These are phyloP conservation scores for Dysidea cf. avara DNA, from an alignment of 37 sponge, comb jelly and placozoan species.

Conservation along the genomic window DNA sequence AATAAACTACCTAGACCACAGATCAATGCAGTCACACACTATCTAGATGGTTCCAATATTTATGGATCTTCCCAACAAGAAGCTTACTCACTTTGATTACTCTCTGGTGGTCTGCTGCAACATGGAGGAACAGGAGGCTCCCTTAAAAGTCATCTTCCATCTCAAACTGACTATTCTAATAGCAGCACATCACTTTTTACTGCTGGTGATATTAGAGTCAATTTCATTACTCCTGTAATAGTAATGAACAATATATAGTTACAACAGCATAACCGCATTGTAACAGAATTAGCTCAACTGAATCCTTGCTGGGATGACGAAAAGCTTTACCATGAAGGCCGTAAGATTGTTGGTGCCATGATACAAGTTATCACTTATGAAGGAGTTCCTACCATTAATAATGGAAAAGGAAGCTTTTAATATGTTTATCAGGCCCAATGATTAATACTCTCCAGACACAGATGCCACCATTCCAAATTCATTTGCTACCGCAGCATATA, in stretches of 20 bases:
- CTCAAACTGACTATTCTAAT: slow-evolving; percentile 27
- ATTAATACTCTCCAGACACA: slow-evolving; percentile 60
- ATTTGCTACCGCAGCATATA: slow-evolving; percentile 54
- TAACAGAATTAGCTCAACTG: slow-evolving; percentile 43
- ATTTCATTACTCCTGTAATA: slow-evolving; percentile 76
- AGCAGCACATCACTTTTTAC: slow-evolving; percentile 55
- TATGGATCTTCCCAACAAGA: slow-evolving; percentile 71
- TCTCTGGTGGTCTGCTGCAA: slow-evolving; percentile 48
- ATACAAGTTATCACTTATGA: slow-evolving; percentile 66
- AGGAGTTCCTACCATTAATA: slow-evolving; percentile 66
- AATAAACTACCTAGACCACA: slow-evolving; percentile 48
- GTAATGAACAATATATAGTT: slow-evolving; percentile 95
- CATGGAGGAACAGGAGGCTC: slow-evolving; percentile 33
- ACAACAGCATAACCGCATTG: slow-evolving; percentile 95
- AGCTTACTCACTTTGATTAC: no score
- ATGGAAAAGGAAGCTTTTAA: slow-evolving; percentile 35
- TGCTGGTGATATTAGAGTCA: slow-evolving; percentile 81
- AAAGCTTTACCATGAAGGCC: no score
- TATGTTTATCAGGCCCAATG: slow-evolving; percentile 30
- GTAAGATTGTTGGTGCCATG: slow-evolving; percentile 77
- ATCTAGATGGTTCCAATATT: slow-evolving; percentile 77
- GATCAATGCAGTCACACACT: slow-evolving; percentile 82
- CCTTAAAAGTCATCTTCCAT: slow-evolving; percentile 46
- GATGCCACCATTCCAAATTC: no score
- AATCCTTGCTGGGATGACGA: slow-evolving; percentile 94